These are phyloP conservation scores for Brachypodius melanocephalos DNA, from an alignment of 2,113 vertebrate genomes.

Conservation along the genomic window DNA sequence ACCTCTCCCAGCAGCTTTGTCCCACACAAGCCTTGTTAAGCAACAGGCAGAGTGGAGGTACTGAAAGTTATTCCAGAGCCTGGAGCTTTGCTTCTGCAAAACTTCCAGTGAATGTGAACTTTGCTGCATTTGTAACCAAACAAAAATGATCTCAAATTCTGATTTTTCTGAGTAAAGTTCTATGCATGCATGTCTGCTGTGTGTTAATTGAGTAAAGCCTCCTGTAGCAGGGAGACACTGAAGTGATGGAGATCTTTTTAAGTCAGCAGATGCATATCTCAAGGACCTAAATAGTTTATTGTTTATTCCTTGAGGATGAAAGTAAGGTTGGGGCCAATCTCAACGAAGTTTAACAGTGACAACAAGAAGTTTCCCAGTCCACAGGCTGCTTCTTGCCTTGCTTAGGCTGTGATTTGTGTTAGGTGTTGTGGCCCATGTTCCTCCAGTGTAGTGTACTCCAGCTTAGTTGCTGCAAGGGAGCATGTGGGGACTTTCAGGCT, in stretches of 20 bases:
- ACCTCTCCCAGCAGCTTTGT: background rate
- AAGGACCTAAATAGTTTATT: background rate
- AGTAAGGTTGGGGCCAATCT: background rate
- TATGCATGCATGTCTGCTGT: fast-evolving
- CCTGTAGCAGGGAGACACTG: background rate
- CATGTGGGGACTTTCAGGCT: fast-evolving
- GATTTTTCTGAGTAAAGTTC: background rate
- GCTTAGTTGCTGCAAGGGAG: fast-evolving
- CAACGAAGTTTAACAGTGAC: background rate
- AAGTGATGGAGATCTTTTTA: background rate
- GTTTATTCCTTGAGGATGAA: background rate
- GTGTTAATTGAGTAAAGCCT: background rate
- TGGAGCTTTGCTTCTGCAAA: background rate
- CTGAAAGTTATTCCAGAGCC: background rate
- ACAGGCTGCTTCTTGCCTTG: background rate
- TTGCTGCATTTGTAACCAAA: background rate
- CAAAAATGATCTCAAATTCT: background rate
- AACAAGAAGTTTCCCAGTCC: background rate
- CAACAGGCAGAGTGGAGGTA: background rate
- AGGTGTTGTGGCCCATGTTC: background rate
- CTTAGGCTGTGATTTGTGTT: background rate
- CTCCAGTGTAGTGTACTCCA: background rate
- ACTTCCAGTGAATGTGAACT: background rate
- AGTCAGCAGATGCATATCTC: background rate
- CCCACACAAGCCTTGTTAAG: fast-evolving